phyloP scores from a whole-genome alignment of 2,888 invertebrate genomes.

The Cosmia trapezina region DNA sequence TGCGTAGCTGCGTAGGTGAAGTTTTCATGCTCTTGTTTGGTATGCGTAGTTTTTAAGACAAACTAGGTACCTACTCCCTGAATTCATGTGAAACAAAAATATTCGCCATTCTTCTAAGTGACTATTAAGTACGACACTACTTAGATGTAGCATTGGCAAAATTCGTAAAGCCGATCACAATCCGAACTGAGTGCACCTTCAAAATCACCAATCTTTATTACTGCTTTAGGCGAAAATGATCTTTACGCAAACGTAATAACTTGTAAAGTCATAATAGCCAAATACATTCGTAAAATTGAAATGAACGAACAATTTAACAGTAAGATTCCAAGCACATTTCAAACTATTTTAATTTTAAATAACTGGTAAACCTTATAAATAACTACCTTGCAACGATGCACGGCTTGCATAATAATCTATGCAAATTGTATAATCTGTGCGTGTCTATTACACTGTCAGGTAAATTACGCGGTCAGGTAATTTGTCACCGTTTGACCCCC shows the following conservation, averaged over 20 bases:
- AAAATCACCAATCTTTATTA: too few species aligned
- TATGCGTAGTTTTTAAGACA: background rate
- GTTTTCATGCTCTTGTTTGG: slow-evolving; percentile 23
- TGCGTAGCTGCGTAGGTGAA: slow-evolving; percentile 52
- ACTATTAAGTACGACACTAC: too few species aligned
- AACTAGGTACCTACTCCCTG: background rate
- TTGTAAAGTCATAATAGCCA: too few species aligned
- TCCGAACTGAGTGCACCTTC: too few species aligned
- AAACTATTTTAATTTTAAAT: slow-evolving; percentile 17
- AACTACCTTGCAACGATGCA: slow-evolving; percentile 29
- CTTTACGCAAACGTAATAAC: too few species aligned
- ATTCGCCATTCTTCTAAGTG: background rate
- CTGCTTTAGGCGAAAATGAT: too few species aligned
- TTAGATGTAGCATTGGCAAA: too few species aligned
- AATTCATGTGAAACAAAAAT: background rate
- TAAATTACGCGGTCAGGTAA: slow-evolving; percentile 61
- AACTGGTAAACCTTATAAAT: slow-evolving; percentile 11
- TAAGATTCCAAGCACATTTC: background rate
- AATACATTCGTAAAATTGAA: too few species aligned
- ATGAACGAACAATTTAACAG: background rate
- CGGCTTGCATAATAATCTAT: slow-evolving; percentile 56
- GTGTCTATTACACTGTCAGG: slow-evolving; percentile 53
- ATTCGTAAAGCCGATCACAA: too few species aligned
- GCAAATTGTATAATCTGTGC: slow-evolving; percentile 65
- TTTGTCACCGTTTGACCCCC: slow-evolving; percentile 64